Base-by-base conservation (phyloP, 1,140 invertebrate genomes). In the Nephotettix cincticeps region DNA sequence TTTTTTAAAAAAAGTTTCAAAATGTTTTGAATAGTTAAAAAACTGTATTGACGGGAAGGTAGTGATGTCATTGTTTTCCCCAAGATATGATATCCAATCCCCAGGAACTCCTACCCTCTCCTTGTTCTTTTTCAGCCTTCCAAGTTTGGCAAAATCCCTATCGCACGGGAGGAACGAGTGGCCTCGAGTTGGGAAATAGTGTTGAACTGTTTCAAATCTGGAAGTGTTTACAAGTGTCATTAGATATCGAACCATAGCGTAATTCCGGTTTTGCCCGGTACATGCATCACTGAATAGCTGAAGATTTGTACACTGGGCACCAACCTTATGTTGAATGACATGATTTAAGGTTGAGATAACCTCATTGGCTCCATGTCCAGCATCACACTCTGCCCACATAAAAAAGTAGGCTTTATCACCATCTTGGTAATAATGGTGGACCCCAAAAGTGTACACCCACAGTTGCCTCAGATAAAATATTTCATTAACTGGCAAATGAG, bases 91-190 rank as follows among this genome's bases (percentile, higher is more conserved):
- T 4, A 25, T 25, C 17, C 28, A 45, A 13, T 68, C 36, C 43
- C 23, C 43, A 23, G 30, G 40, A 25, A 43, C 30, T 32, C 64
- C 63, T 45, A 65, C 23, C 29, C 61, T 45, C 36, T 71, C 58
- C 63, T 29, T 14, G 29, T 25, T 32, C 51, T 63, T 71, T 21
- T 29, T 65, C 27, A 23, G 45, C 66, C 68, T 73, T 40, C 76
- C 75, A 21, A 78, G 70, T 23, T 75, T 54, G 19, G 70, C 72
- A 67, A 78, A 78, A 70, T 74, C 74, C 61, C 76, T 63, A 67
- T 78, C 77, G 45, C 76, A 77, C 3, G 77, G 75, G 1, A 78
- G 69, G 66, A 74, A 78, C 29, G 71, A 71, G 45, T 78, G 76
- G 36, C 77, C 77, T 32, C 72, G n/a, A n/a, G 73, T 43, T 13